These are phyloP conservation scores for Ectropis crepuscularia DNA, from an alignment of 2,888 invertebrate genomes.

Conservation along the genomic window DNA sequence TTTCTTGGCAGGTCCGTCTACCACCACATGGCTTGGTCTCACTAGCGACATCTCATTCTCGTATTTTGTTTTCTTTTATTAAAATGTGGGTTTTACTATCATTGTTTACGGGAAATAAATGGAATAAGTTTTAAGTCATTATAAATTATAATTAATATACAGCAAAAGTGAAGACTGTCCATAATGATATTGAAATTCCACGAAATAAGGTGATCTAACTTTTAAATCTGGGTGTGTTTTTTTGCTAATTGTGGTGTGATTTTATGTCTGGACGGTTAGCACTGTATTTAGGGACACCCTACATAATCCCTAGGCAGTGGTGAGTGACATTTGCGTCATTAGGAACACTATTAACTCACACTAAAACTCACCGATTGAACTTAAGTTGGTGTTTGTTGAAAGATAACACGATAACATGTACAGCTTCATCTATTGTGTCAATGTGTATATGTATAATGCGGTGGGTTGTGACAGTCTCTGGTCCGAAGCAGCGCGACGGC, in stretches of 20 bases:
- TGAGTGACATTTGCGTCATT: conserved; percentile 20
- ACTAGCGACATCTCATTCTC: conserved; percentile 55
- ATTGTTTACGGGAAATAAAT: conserved; percentile 34
- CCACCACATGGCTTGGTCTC: conserved; percentile 51
- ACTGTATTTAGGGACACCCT: conserved; percentile 24
- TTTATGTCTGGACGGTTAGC: conserved; percentile 36
- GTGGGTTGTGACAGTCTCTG: conserved; percentile 79
- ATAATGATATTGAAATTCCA: conserved; percentile 55
- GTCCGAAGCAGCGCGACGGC: conserved; percentile 64
- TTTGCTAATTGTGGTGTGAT: conserved; percentile 55
- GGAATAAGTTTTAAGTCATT: too few species aligned
- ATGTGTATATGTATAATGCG: conserved; percentile 58
- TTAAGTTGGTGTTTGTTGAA: neutral
- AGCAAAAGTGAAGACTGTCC: too few species aligned
- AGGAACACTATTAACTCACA: conserved; percentile 20
- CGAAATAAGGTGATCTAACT: conserved; percentile 42
- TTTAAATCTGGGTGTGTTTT: conserved; percentile 52
- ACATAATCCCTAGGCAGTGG: conserved; percentile 21
- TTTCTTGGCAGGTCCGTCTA: conserved; percentile 92
- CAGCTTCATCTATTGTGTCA: conserved; percentile 49
- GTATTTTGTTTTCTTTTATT: conserved; percentile 52
- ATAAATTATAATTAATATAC: too few species aligned
- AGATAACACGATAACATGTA: conserved; percentile 24
- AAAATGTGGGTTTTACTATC: conserved; percentile 55
- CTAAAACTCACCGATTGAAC: conserved; percentile 12